Conservation (phyloP, 2,797 vertebrate species). For the Balearica regulorum region DNA sequence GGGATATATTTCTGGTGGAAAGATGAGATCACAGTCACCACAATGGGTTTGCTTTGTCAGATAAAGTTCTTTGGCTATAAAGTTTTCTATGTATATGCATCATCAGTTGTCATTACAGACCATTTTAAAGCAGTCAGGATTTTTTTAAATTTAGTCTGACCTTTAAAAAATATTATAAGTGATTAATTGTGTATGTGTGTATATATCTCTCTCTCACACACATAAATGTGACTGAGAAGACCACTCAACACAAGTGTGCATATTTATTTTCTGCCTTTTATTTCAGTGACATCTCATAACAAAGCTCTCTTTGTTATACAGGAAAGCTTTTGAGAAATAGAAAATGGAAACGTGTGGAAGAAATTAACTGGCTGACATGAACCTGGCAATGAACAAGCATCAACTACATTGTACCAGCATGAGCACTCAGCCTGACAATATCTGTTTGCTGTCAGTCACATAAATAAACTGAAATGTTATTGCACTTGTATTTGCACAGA, state of each 20-base stretch:
- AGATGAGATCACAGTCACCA: not conserved
- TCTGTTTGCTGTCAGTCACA: not conserved
- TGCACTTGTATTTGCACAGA: not conserved
- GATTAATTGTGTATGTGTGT: not conserved
- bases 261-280: not conserved
- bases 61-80: not conserved
- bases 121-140: not conserved
- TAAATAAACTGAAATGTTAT: not conserved
- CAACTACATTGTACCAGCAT: not conserved
- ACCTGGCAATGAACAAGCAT: not conserved
- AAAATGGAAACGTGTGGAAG: not conserved
- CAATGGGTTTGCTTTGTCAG: not conserved
- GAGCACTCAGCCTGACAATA: not conserved
- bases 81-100: not conserved
- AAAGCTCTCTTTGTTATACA: not conserved
- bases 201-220: not conserved
- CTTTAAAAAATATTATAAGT: not conserved
- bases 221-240: not conserved
- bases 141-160: not conserved
- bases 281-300: constrained; percentile 6
- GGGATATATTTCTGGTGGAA: not conserved
- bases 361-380: not conserved
- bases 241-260: not conserved
- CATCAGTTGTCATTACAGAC: not conserved
- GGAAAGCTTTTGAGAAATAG: not conserved